Evolutionary conservation across 2,113 vertebrate species (phyloP).

Genomic region (Gymnobelideus leadbeateri): DNA sequence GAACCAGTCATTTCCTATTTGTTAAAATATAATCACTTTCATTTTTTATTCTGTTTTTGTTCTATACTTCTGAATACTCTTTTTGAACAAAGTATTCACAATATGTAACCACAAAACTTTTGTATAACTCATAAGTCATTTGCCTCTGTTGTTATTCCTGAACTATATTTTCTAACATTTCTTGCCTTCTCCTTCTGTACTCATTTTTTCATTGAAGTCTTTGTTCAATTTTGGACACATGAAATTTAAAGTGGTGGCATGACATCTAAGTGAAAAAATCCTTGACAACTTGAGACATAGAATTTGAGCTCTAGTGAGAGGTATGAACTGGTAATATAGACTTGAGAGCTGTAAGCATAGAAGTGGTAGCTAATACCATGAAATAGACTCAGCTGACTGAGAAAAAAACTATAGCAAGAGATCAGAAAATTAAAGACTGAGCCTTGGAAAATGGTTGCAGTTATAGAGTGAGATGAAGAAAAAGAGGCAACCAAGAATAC

Average conservation of each 20-base stretch:
- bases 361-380: not conserved
- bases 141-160: not conserved
- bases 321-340: not conserved
- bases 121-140: not conserved
- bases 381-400: constrained; percentile 1
- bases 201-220: not conserved
- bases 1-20: not conserved
- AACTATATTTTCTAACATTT: not conserved
- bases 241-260: constrained; percentile 9
- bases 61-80: not conserved
- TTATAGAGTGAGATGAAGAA: not conserved
- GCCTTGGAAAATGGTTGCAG: not conserved
- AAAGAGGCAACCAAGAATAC: not conserved
- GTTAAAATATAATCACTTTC: not conserved
- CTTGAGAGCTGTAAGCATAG: not conserved
- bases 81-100: not conserved
- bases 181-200: not conserved
- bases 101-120: not conserved
- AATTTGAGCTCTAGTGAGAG: not conserved
- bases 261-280: not conserved
- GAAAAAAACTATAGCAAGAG: not conserved
- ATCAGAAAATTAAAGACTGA: not conserved
- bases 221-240: not conserved
- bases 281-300: not conserved
- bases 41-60: not conserved